Percentiles rank a stretch among this genome's conserved stretches.
Evolutionary conservation across 2,888 invertebrate species (phyloP).

Genomic region (Synanthedon myopaeformis): DNA sequence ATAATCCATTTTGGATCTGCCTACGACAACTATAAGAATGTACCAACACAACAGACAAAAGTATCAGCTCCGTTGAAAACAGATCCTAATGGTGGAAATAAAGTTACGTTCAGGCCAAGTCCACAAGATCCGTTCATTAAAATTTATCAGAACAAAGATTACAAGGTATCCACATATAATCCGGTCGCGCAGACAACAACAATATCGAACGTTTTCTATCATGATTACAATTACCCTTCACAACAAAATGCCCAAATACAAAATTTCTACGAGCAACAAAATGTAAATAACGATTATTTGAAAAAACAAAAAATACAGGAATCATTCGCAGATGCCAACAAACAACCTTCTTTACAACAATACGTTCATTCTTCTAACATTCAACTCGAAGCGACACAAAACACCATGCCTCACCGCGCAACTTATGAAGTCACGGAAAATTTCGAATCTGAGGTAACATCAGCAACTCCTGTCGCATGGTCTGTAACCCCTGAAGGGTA

Average conservation of each 20-base stretch:
- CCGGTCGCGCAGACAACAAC: constrained; percentile 41
- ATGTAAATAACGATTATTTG: constrained; percentile 33
- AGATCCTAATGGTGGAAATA: constrained; percentile 43
- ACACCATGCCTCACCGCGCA: constrained; percentile 24
- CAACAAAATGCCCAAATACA: constrained; percentile 45
- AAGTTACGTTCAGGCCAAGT: constrained; percentile 52
- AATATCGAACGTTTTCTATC: constrained; percentile 26
- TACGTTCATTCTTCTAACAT: constrained; percentile 33
- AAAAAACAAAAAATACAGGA: constrained; percentile 42
- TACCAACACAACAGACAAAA: constrained; percentile 60
- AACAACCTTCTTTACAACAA: constrained; percentile 34
- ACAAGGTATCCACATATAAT: constrained; percentile 51
- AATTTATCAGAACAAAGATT: constrained; percentile 29
- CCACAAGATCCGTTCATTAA: constrained; percentile 58
- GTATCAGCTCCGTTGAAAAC: constrained; percentile 39
- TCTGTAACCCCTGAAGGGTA: constrained; percentile 37
- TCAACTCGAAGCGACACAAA: constrained; percentile 18
- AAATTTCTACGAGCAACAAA: constrained; percentile 35
- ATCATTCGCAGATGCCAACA: constrained; percentile 42
- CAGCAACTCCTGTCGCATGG: constrained; percentile 46
- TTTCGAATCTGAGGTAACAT: constrained; percentile 39
- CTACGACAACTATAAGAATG: constrained; percentile 46
- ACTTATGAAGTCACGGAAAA: constrained; percentile 61
- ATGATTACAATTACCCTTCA: constrained; percentile 30
- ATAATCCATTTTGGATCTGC: constrained; percentile 39